Evolutionary conservation across 2,888 invertebrate genomes (phyloP).

Genomic region (Lithophane ornitopus): DNA sequence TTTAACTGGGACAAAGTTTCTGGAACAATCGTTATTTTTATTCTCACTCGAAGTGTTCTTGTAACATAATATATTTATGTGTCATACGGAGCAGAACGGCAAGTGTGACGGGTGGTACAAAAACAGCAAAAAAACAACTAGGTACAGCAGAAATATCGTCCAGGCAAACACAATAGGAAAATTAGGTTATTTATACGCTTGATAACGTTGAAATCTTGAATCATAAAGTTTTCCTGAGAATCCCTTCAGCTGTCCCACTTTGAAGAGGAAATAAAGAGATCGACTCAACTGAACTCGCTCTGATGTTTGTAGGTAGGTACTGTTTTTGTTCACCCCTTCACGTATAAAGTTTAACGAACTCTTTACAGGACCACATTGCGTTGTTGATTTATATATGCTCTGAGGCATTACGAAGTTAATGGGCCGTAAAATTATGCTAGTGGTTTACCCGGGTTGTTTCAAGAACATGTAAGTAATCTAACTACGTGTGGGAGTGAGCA

Average conservation of each 20-base stretch:
- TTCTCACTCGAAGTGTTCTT: constrained; percentile 45
- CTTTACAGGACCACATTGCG: constrained; percentile 64
- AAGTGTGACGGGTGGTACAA: not conserved
- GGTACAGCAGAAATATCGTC: constrained; percentile 17
- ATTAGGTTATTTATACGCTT: constrained; percentile 53
- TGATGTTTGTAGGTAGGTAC: constrained; percentile 48
- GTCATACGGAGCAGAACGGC: constrained; percentile 6
- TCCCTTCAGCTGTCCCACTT: constrained; percentile 64
- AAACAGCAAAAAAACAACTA: constrained; percentile 8
- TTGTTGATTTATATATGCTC: constrained; percentile 71
- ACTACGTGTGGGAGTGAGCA: constrained; percentile 41
- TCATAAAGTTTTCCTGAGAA: constrained; percentile 67
- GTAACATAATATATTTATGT: constrained; percentile 41
- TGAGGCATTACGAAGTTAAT: constrained; percentile 69
- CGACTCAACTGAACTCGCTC: constrained; percentile 43
- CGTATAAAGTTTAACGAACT: constrained; percentile 47
- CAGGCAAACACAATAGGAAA: constrained; percentile 44
- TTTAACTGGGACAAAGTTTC: constrained; percentile 55
- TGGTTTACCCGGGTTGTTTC: constrained; percentile 65
- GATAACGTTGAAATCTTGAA: constrained; percentile 59
- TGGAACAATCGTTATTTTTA: constrained; percentile 55
- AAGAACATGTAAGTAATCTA: constrained; percentile 62
- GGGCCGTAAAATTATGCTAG: constrained; percentile 73
- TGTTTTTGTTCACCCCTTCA: constrained; percentile 46
- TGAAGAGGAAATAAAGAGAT: constrained; percentile 60